Conservation (phyloP, 2,113 vertebrate species). For the Pygoscelis antarcticus region DNA sequence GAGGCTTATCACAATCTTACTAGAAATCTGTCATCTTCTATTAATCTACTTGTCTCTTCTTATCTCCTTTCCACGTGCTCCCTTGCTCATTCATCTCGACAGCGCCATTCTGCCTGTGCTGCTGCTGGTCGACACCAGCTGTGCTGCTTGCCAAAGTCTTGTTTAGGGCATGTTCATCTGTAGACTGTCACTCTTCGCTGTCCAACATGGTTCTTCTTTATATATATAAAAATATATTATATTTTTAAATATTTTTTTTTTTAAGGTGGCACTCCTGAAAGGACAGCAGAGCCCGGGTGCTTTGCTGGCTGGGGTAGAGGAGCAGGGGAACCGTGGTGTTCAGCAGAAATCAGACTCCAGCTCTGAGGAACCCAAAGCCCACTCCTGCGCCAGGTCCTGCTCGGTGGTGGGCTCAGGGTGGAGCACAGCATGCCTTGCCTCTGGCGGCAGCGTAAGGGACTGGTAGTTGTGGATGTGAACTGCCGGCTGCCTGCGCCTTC, state of each 20-base stretch:
- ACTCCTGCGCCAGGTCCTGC: accelerated
- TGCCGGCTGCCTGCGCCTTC: background rate
- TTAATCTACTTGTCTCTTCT: slow-evolving; percentile 38
- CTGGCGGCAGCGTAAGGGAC: background rate
- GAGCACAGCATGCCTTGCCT: background rate
- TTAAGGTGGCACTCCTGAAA: background rate
- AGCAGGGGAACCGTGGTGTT: background rate
- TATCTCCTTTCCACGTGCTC: background rate
- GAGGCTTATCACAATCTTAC: slow-evolving; percentile 61
- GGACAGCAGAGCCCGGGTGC: background rate
- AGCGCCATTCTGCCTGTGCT: background rate
- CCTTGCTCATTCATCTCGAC: background rate
- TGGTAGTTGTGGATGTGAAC: background rate
- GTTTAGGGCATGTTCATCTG: background rate
- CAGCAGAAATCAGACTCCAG: background rate
- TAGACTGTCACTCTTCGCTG: background rate
- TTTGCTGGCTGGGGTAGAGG: background rate
- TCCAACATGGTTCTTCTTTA: accelerated
- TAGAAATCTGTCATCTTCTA: slow-evolving; percentile 59
- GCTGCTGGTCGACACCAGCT: background rate
- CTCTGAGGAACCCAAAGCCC: background rate
- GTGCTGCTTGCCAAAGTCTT: background rate
- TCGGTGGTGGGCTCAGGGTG: accelerated
- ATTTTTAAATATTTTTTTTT: background rate
- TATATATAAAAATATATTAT: accelerated